A percentile compares a stretch with the other conserved stretches of the same genome.
Evolutionary conservation across 2,113 vertebrate species (phyloP).

Genomic region (Furnarius figulus): DNA sequence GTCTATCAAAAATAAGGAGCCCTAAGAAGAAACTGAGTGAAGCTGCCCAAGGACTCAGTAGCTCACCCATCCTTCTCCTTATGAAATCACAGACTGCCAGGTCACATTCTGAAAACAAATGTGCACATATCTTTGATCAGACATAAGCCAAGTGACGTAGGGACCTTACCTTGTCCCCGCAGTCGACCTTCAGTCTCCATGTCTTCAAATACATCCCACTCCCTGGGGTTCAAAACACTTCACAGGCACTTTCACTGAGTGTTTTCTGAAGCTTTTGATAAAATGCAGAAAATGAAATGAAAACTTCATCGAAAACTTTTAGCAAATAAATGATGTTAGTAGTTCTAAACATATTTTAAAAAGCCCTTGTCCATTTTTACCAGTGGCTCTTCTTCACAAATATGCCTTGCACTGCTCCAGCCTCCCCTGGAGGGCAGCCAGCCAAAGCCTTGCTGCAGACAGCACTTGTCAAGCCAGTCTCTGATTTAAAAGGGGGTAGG

Average conservation of each 20-base stretch:
- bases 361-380: neutral
- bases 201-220: neutral
- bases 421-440: neutral
- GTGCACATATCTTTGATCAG: neutral
- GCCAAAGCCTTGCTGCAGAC: neutral
- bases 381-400: neutral
- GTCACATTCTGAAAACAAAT: neutral
- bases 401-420: accelerated
- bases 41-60: neutral
- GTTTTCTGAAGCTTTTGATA: neutral
- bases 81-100: neutral
- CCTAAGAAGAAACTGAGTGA: neutral
- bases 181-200: accelerated
- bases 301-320: neutral
- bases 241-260: neutral
- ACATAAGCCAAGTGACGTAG: accelerated
- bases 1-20: neutral
- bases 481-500: neutral
- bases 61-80: neutral
- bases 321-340: neutral
- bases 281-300: neutral
- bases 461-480: neutral
- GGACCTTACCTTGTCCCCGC: neutral
- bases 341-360: neutral
- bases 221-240: neutral